Conservation (phyloP, 1,140 invertebrate species). For the Bicyclus anynana region DNA sequence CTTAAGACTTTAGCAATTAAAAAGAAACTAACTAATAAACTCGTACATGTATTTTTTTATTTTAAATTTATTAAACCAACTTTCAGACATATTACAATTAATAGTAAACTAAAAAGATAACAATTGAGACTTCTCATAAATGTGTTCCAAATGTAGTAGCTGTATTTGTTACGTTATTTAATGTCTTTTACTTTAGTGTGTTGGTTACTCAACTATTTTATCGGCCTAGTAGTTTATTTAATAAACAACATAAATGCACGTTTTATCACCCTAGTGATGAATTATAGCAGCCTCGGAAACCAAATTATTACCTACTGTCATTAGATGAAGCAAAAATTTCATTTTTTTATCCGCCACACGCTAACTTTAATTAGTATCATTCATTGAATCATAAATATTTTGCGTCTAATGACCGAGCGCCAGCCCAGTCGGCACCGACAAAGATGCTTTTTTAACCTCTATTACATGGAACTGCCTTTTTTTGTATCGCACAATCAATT, state of each 20-base stretch:
- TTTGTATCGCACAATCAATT: constrained; percentile 16
- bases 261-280: background rate
- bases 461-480: constrained; percentile 16
- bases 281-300: background rate
- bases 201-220: background rate
- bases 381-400: constrained; percentile 20
- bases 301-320: background rate
- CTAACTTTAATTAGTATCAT: constrained; percentile 28
- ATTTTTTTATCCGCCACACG: background rate
- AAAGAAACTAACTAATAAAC: no score
- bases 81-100: no score
- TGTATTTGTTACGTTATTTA: no score
- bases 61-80: no score
- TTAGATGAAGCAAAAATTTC: background rate
- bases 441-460: constrained; percentile 24
- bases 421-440: constrained; percentile 26
- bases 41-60: no score
- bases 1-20: no score
- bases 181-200: no score
- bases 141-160: no score
- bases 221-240: background rate
- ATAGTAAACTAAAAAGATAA: no score
- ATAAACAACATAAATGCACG: background rate
- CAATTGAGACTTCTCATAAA: no score
- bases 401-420: constrained; percentile 5